Percentiles rank a stretch among this genome's conserved stretches.
phyloP scores from a whole-genome alignment of 2,113 vertebrate genomes.

The Ciconia boyciana region DNA sequence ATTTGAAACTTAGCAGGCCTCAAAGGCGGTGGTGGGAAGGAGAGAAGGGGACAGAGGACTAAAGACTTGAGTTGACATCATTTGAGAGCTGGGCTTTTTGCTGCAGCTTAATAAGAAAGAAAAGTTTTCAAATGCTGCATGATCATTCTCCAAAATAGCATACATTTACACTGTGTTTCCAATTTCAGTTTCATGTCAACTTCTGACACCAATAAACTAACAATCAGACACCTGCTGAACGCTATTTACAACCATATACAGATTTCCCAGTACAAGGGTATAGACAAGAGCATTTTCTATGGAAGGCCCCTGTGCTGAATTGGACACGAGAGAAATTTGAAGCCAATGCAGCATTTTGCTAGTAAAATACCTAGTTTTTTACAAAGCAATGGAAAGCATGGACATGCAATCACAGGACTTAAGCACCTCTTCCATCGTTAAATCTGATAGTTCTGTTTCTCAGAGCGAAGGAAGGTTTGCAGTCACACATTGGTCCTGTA shows the following conservation, averaged over 20 bases:
- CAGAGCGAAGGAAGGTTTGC: background rate
- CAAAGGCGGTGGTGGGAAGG: background rate
- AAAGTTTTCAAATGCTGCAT: background rate
- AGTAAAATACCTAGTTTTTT: background rate
- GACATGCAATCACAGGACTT: background rate
- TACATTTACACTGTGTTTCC: rapidly evolving
- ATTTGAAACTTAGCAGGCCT: background rate
- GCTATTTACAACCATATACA: background rate
- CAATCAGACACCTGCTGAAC: background rate
- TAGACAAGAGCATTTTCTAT: background rate
- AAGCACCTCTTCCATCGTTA: background rate
- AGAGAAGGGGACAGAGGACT: background rate
- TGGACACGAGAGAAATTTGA: background rate
- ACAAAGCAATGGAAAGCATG: background rate
- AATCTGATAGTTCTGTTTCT: background rate
- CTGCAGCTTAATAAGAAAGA: background rate
- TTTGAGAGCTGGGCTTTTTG: background rate
- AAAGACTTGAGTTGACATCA: background rate
- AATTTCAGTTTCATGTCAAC: background rate
- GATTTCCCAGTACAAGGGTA: background rate
- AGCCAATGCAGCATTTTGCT: background rate
- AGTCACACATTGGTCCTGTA: background rate
- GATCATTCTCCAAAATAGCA: background rate
- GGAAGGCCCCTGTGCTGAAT: background rate
- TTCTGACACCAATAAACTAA: background rate